phyloP scores from a whole-genome alignment of 2,888 invertebrate genomes.

The Rhorus exstirpatorius region DNA sequence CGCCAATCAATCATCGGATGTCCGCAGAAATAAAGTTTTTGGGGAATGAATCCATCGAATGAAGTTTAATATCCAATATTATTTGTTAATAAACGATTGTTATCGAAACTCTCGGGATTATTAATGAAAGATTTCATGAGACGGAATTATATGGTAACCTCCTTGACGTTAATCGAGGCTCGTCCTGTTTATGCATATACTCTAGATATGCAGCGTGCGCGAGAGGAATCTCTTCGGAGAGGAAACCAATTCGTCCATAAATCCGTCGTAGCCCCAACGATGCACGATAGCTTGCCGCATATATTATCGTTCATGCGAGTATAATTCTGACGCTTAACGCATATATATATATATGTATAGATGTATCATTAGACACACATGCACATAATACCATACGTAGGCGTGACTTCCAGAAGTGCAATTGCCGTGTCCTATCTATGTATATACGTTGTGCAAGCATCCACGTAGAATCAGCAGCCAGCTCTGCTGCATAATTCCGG shows the following conservation, averaged over 20 bases:
- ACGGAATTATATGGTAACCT: not conserved
- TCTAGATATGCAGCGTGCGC: conserved; percentile 27
- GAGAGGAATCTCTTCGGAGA: conserved; percentile 41
- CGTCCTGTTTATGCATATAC: conserved; percentile 50
- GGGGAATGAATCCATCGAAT: not conserved
- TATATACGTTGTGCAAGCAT: conserved; percentile 46
- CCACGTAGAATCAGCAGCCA: conserved; percentile 46
- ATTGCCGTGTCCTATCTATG: conserved; percentile 31
- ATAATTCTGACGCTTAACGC: conserved; percentile 37
- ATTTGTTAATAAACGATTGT: not conserved
- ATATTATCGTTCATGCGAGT: conserved; percentile 55
- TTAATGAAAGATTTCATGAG: no score
- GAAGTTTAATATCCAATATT: not conserved
- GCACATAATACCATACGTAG: not conserved
- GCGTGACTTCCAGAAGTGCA: conserved; percentile 21
- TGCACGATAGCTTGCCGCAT: conserved; percentile 60
- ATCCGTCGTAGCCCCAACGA: conserved; percentile 65
- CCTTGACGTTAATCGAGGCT: conserved; percentile 40
- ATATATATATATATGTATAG: not conserved
- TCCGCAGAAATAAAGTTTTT: not conserved
- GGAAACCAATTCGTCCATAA: conserved; percentile 67
- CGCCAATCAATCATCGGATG: conserved; percentile 3
- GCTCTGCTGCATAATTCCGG: conserved; percentile 50
- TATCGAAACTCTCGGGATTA: no score
- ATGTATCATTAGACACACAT: not conserved